Conservation (phyloP, 2,797 vertebrate genomes). For the Siniperca obscura region DNA sequence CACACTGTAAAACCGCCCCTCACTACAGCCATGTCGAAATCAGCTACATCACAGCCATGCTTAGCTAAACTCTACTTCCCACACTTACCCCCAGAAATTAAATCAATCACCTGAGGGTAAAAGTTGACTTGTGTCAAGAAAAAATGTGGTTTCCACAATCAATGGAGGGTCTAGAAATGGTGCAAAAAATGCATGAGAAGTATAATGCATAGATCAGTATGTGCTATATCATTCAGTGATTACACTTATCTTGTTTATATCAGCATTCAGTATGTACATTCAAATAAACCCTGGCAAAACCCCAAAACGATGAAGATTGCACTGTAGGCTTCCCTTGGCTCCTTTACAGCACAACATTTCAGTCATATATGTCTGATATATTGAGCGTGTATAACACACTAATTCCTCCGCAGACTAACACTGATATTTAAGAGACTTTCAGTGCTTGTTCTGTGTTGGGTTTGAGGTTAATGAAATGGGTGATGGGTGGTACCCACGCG, state of each 20-base stretch:
- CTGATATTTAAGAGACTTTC: constrained; percentile 52
- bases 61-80: constrained; percentile 27
- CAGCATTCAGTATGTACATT: constrained; percentile 76
- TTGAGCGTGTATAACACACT: constrained; percentile 31
- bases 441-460: constrained; percentile 62
- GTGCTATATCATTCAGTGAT: constrained; percentile 79
- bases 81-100: constrained; percentile 36
- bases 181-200: constrained; percentile 78
- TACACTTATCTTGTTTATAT: constrained; percentile 52
- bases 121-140: constrained; percentile 45
- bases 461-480: constrained; percentile 61
- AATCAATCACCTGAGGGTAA: constrained; percentile 65
- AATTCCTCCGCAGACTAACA: constrained; percentile 54
- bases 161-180: constrained; percentile 70
- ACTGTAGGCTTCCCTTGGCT: constrained; percentile 51
- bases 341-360: constrained; percentile 50
- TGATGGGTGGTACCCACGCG: constrained; percentile 46
- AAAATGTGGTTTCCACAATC: constrained; percentile 54
- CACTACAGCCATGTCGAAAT: constrained; percentile 35
- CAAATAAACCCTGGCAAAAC: constrained; percentile 61
- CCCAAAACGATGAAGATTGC: constrained; percentile 45
- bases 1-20: constrained; percentile 26
- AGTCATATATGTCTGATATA: constrained; percentile 44
- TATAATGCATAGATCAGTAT: constrained; percentile 86
- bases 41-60: constrained; percentile 56